A percentile compares a stretch with the other conserved stretches of the same genome.
Evolutionary conservation across 2,113 vertebrate genomes (phyloP).

Genomic region (Edolisoma coerulescens): DNA sequence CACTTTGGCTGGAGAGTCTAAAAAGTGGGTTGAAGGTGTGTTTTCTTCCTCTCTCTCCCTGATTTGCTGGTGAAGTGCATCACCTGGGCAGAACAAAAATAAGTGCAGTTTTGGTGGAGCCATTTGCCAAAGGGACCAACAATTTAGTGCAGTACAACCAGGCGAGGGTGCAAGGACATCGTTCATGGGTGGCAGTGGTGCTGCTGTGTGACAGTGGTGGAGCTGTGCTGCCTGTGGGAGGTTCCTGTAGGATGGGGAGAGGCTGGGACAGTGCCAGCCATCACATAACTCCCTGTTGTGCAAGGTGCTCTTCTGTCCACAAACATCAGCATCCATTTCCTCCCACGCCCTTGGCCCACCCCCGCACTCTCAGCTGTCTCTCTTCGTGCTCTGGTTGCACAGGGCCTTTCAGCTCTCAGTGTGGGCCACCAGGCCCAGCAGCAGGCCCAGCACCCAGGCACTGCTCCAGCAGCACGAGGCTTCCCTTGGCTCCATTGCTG

Average conservation of each 20-base stretch:
- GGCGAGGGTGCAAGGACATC: neutral
- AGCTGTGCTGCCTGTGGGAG: neutral
- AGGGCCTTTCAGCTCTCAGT: neutral
- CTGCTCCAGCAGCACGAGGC: neutral
- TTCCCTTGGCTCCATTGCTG: neutral
- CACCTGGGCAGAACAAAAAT: neutral
- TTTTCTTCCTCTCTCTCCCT: neutral
- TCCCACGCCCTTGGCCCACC: neutral
- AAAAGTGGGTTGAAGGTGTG: neutral
- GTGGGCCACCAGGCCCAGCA: neutral
- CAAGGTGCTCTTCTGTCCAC: neutral
- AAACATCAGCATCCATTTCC: neutral
- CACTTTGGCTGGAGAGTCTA: neutral
- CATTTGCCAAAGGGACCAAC: neutral
- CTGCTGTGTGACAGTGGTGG: neutral
- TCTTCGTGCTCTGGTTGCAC: neutral
- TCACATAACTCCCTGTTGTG: neutral
- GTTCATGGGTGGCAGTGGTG: fast-evolving
- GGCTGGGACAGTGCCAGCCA: neutral
- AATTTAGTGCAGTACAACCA: fast-evolving
- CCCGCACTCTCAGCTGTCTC: neutral
- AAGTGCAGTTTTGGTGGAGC: neutral
- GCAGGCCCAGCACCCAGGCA: neutral
- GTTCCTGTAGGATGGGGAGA: neutral
- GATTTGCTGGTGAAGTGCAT: neutral